phyloP scores from a whole-genome alignment of 2,888 invertebrate genomes.

The Laspeyria flexula region DNA sequence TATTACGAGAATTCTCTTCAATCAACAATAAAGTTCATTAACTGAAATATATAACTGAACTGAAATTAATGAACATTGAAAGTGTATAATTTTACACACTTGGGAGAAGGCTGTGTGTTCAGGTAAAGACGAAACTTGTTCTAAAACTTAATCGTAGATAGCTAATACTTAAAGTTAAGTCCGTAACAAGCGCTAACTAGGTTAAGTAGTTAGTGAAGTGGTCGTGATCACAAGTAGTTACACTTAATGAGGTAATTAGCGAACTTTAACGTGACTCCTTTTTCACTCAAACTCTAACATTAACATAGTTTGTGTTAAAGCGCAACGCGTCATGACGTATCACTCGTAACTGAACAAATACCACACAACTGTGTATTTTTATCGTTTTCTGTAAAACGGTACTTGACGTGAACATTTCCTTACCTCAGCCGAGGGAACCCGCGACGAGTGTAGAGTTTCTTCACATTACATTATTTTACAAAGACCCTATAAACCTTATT shows the following conservation, averaged over 20 bases:
- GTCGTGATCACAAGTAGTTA: constrained; percentile 22
- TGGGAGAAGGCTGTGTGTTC: neutral
- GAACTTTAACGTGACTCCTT: neutral
- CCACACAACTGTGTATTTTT: neutral
- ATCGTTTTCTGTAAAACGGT: constrained; percentile 36
- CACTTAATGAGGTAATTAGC: constrained; percentile 22
- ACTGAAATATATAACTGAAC: too few relatives aligned
- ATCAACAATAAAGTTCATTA: too few relatives aligned
- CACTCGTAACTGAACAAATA: neutral
- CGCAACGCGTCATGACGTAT: too few relatives aligned
- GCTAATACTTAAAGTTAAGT: constrained; percentile 8
- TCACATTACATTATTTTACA: constrained; percentile 5
- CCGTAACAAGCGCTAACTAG: constrained; percentile 16
- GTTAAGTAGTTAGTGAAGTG: constrained; percentile 14
- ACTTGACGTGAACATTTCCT: constrained; percentile 50
- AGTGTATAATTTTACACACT: neutral
- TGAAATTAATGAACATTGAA: neutral
- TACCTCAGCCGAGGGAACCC: constrained; percentile 42
- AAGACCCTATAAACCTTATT: constrained; percentile 3
- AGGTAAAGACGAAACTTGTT: constrained; percentile 1
- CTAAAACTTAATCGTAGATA: constrained; percentile 12
- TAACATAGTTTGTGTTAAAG: too few relatives aligned
- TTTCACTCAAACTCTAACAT: neutral
- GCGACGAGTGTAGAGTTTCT: constrained; percentile 45
- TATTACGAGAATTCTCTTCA: too few relatives aligned